A percentile compares a stretch with the other conserved stretches of the same genome.
These are phyloP conservation scores for Apolygus lucorum DNA, from an alignment of 1,140 invertebrate genomes.

Conservation along the genomic window DNA sequence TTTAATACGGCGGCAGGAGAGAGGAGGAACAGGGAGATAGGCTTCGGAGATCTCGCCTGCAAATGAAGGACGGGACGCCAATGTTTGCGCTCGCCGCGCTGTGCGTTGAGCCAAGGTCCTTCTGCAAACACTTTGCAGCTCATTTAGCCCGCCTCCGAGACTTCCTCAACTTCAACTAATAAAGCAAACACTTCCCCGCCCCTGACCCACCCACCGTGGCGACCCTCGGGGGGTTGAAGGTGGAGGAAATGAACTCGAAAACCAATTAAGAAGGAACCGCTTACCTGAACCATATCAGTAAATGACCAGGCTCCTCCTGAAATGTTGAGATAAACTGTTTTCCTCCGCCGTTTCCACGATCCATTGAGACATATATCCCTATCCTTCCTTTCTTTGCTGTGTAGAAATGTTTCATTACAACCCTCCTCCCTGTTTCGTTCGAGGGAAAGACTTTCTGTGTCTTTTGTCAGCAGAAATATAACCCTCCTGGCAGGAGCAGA, in stretches of 20 bases:
- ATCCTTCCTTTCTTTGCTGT: not conserved
- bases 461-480: not conserved
- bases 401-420: not conserved
- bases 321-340: slow-evolving; percentile 9
- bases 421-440: too few species aligned
- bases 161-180: slow-evolving; percentile 15
- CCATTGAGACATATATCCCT: not conserved
- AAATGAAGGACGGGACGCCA: not conserved
- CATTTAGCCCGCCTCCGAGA: slow-evolving; percentile 14
- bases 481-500: not conserved
- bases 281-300: slow-evolving; percentile 15
- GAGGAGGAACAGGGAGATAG: too few species aligned
- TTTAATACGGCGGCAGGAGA: too few species aligned
- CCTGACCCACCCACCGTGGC: not conserved
- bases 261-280: slow-evolving; percentile 12
- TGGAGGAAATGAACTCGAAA: slow-evolving; percentile 2
- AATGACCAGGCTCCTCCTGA: slow-evolving; percentile 9
- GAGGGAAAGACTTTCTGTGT: not conserved
- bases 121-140: slow-evolving; percentile 7
- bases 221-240: not conserved
- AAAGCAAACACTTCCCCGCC: slow-evolving; percentile 6
- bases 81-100: slow-evolving; percentile 8
- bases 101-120: not conserved
- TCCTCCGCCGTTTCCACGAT: not conserved
- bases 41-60: not conserved